These are phyloP conservation scores for Drosophila anomelani DNA, from an alignment of 2,888 invertebrate genomes.

Conservation along the genomic window DNA sequence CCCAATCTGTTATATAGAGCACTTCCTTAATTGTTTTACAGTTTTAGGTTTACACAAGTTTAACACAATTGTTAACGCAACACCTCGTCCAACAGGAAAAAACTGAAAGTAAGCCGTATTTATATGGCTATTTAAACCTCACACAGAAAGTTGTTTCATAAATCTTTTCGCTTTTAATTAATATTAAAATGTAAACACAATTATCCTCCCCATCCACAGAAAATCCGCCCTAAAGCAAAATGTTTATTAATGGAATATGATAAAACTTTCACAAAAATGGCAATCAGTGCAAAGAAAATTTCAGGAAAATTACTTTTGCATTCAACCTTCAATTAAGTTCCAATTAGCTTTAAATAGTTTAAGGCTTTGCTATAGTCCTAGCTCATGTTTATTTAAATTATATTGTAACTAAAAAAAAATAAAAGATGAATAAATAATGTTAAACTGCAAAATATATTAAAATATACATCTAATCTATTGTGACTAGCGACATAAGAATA, in stretches of 20 bases:
- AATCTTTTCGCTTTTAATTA: constrained; percentile 24
- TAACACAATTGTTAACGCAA: neutral
- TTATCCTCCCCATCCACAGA: constrained; percentile 10
- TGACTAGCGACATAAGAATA: neutral
- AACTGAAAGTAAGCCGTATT: neutral
- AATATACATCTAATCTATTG: neutral
- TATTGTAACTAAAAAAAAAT: neutral
- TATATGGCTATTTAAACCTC: constrained; percentile 14
- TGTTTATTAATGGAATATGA: constrained; percentile 28
- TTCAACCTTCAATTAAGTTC: neutral
- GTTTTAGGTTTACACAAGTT: neutral
- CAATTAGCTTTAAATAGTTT: constrained; percentile 1
- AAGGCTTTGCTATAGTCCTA: neutral
- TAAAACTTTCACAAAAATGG: constrained; percentile 5
- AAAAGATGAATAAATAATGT: neutral
- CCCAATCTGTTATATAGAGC: neutral
- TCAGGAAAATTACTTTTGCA: neutral
- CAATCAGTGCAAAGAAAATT: neutral
- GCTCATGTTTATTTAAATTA: neutral
- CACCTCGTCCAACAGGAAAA: neutral
- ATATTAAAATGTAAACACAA: constrained; percentile 22
- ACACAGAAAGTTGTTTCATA: constrained; percentile 8
- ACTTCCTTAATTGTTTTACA: neutral
- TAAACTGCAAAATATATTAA: neutral
- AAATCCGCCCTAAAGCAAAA: constrained; percentile 23